A percentile compares a stretch with the other conserved stretches of the same genome.
phyloP scores from a whole-genome alignment of 2,888 invertebrate genomes.

The Lasioglossum lativentre region DNA sequence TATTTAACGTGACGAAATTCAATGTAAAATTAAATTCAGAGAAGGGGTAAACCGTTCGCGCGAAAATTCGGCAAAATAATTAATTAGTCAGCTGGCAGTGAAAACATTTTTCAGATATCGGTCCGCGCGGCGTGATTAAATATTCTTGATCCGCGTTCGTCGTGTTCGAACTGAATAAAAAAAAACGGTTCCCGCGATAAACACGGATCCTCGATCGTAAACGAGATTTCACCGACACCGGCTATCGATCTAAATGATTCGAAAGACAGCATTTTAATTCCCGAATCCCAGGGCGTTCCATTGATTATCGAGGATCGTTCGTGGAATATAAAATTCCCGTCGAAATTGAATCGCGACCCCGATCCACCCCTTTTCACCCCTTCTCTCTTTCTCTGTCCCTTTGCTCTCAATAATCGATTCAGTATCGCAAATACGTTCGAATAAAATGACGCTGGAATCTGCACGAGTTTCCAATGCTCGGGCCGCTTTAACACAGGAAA shows the following conservation, averaged over 20 bases:
- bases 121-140: background rate
- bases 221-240: background rate
- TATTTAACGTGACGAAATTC: background rate
- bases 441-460: slow-evolving; percentile 22
- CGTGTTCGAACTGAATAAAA: background rate
- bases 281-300: slow-evolving; percentile 35
- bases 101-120: background rate
- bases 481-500: background rate
- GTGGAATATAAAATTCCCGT: slow-evolving; percentile 46
- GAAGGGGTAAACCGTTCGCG: background rate
- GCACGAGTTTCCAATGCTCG: slow-evolving; percentile 15
- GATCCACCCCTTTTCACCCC: background rate
- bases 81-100: background rate
- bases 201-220: background rate
- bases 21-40: background rate
- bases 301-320: slow-evolving; percentile 48
- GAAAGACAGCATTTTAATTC: slow-evolving; percentile 44
- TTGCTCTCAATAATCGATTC: slow-evolving; percentile 37
- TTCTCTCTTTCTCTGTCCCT: background rate
- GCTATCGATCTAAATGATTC: slow-evolving; percentile 23
- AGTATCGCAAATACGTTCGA: slow-evolving; percentile 33
- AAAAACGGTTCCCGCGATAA: background rate
- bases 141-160: background rate
- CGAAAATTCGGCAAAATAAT: background rate
- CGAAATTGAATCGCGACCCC: slow-evolving; percentile 42